Evolutionary conservation across 2,888 invertebrate genomes (phyloP), one percentile per base, ranked within the genome.

Genomic region (Tanytarsus gracilentus): DNA sequence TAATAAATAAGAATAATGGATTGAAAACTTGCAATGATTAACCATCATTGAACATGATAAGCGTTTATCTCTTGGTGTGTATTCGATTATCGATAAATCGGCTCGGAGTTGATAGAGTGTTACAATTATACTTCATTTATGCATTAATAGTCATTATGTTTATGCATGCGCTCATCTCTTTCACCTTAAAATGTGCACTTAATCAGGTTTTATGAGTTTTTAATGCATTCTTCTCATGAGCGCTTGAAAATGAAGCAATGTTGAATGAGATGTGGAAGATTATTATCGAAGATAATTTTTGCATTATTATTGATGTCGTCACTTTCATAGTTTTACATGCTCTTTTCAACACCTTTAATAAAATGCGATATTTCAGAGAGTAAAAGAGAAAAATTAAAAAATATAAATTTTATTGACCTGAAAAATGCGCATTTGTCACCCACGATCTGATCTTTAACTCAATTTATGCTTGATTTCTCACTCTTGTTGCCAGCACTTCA

Each of bases 121-220:
- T 56, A 56, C 56, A 40, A 56, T 56, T 56, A 56, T 16, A 44
- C 40, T 40, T 56, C 21, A 55, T 55, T 55, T 55, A 39, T 26
- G 44, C 44, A 25, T 26, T n/a, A n/a, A n/a, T n/a, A n/a, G n/a
- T n/a, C n/a, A n/a, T n/a, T n/a, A n/a, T n/a, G n/a, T n/a, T n/a
- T n/a, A n/a, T n/a, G n/a, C n/a, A n/a, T n/a, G n/a, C n/a, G n/a
- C n/a, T n/a, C n/a, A n/a, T n/a, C n/a, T n/a, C n/a, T n/a, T n/a
- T n/a, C n/a, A n/a, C n/a, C n/a, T 29, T 40, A 56, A 56, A 56
- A 27, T 25, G 44, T 26, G 21, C 27, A 14, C 29, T 56, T 56
- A 56, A 56, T 56, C 56, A 56, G 56, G 56, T 56, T 56, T 56
- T 56, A 56, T 56, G 56, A 44, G 26, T 11, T 56, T 56, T 56